Percentiles rank a stretch among this genome's conserved stretches.
These are phyloP conservation scores for Liodrosophila aerea DNA, from an alignment of 2,888 invertebrate species.

Conservation along the genomic window DNA sequence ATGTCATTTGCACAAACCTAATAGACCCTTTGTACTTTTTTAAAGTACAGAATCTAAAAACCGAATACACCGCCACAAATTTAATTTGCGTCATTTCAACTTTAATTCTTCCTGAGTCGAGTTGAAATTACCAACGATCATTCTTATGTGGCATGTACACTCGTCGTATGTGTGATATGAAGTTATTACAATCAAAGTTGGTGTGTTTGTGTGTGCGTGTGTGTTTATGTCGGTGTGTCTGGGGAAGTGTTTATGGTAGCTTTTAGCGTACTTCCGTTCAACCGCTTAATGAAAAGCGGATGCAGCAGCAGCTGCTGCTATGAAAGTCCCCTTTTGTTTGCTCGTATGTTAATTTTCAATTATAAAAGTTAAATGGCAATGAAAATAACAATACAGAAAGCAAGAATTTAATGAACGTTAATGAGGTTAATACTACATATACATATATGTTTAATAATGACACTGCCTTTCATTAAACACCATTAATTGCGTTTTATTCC, in stretches of 20 bases:
- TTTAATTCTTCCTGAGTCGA: conserved; percentile 30
- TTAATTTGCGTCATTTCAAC: conserved; percentile 60
- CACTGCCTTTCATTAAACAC: no score
- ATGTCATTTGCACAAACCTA: no score
- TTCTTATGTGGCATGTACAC: conserved; percentile 39
- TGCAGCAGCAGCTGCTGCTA: conserved; percentile 23
- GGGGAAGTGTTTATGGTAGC: conserved; percentile 4
- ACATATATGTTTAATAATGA: neutral
- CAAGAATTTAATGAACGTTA: conserved; percentile 26
- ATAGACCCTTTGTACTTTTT: no score
- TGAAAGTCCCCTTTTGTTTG: conserved; percentile 12
- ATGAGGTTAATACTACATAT: conserved; percentile 35
- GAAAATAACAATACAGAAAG: conserved; percentile 34
- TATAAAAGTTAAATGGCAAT: conserved; percentile 51
- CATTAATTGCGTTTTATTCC: neutral
- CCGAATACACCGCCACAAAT: conserved; percentile 41
- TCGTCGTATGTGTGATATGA: conserved; percentile 20
- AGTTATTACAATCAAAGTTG: conserved; percentile 54
- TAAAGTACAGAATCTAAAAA: no score
- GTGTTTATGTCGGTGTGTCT: conserved; percentile 9
- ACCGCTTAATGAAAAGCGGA: conserved; percentile 53
- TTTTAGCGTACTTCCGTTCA: conserved; percentile 43
- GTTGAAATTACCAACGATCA: conserved; percentile 61
- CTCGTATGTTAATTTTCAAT: conserved; percentile 41
- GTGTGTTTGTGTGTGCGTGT: conserved; percentile 7